Percentiles rank a stretch among this genome's conserved stretches.
Evolutionary conservation across 92 coral and sea anemone species (phyloP).

Genomic region (Muricea muricata): DNA sequence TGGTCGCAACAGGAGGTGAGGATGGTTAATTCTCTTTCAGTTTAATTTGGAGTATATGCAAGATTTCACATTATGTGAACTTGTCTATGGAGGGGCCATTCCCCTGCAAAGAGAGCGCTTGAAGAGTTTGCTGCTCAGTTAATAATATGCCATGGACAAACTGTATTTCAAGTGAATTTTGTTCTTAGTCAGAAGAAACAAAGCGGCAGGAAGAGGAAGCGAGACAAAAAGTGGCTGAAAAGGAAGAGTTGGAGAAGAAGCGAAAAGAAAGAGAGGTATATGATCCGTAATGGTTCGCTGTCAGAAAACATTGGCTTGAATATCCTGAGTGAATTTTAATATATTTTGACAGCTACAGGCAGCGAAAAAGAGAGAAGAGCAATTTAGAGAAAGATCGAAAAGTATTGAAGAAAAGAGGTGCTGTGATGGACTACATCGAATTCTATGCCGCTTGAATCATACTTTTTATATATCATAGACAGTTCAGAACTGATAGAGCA

Average conservation of each 20-base stretch:
- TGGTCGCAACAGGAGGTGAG: conserved; percentile 87
- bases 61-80: too few relatives aligned
- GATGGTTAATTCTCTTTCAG: neutral
- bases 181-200: conserved; percentile 78
- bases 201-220: conserved; percentile 69
- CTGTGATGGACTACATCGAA: neutral
- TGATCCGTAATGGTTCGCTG: neutral
- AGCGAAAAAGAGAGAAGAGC: conserved; percentile 75
- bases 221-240: conserved; percentile 47
- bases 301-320: neutral
- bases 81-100: too few relatives aligned
- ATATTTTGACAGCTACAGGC: conserved; percentile 74
- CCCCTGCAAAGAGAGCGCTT: too few relatives aligned
- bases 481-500: too few relatives aligned
- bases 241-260: conserved; percentile 76
- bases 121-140: too few relatives aligned
- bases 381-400: conserved; percentile 78
- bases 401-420: conserved; percentile 72
- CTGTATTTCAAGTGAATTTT: neutral
- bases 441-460: too few relatives aligned
- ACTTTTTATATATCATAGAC: too few relatives aligned
- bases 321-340: neutral
- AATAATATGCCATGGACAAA: too few relatives aligned
- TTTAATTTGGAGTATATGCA: neutral
- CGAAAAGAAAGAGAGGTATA: conserved; percentile 92